Evolutionary conservation across 1,140 invertebrate genomes (phyloP), one percentile per base, ranked within the genome.

Genomic region (Limonius californicus): DNA sequence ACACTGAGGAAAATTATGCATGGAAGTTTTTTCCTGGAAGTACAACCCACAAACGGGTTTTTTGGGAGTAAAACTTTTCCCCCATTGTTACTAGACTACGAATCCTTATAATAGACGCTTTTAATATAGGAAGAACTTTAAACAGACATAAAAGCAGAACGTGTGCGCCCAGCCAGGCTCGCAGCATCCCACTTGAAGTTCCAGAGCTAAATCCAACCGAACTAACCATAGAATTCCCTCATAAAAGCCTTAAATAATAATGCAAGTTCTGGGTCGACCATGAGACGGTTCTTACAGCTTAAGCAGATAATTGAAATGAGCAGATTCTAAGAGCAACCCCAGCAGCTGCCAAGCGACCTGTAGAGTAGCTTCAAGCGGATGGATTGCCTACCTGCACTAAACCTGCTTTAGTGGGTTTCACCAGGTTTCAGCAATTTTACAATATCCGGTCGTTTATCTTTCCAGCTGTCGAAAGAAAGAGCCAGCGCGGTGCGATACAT

Each of bases 391-490:
- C 50, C 50, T 54, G 50, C 11, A 54, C 21, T 54, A 54, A 43
- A 43, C 42, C 15, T 21, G 21, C 21, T 54, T 20, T 20, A 21
- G 50, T 18, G 16, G 50, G 50, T 54, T 54, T 54, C 50, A 18
- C 50, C 50, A 54, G 50, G 12, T 54, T 54, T 60, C 16, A 43
- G 58, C 30, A 30, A 20, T 61, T 54, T 61, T 56, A 61, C 54
- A 61, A 61, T 61, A 61, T 61, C 60, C 60, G 60, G 60, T 61
- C 60, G 54, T 61, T 61, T 55, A 61, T 61, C 60, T 61, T 61
- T 18, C 27, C 30, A 43, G 42, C 47, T 61, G 60, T 61, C 60
- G 60, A 61, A 61, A 56, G 39, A 42, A 56, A 43, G 4, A n/a
- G 3, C 23, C 4, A 43, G 42, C 42, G 16, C 16, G 2, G 12